Evolutionary conservation across 2,888 invertebrate species (phyloP).

Genomic region (Hirtodrosophila confusa): DNA sequence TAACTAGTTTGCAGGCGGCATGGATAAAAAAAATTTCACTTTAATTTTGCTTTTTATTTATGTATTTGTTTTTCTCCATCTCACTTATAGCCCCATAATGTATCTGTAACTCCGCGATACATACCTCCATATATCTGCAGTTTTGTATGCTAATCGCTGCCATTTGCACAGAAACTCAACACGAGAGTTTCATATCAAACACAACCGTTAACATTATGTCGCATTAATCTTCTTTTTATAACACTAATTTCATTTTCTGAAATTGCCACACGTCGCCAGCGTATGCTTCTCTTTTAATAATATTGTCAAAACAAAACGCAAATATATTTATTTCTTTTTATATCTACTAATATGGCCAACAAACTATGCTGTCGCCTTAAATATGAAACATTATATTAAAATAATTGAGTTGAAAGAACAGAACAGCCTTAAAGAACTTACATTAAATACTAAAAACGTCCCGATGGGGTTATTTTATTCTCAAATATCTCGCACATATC

Average conservation of each 20-base stretch:
- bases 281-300: not conserved
- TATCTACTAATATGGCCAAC: too few relatives aligned
- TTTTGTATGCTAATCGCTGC: conserved; percentile 68
- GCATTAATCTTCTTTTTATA: conserved; percentile 44
- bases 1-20: conserved; percentile 74
- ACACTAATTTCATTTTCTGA: conserved; percentile 19
- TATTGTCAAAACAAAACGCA: too few relatives aligned
- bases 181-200: conserved; percentile 55
- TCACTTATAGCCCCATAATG: conserved; percentile 53
- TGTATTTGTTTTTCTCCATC: conserved; percentile 70
- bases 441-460: too few relatives aligned
- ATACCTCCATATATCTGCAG: conserved; percentile 35
- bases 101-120: conserved; percentile 24
- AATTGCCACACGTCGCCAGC: conserved; percentile 38
- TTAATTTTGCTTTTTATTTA: conserved; percentile 77
- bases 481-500: too few relatives aligned
- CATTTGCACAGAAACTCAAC: conserved; percentile 34
- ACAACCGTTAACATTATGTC: conserved; percentile 50
- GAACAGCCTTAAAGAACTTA: too few relatives aligned
- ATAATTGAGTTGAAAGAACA: too few relatives aligned
- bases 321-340: too few relatives aligned
- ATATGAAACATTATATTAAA: too few relatives aligned
- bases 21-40: conserved; percentile 75
- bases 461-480: too few relatives aligned
- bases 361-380: too few relatives aligned